These are phyloP conservation scores for Alectoris magna DNA, from an alignment of 2,797 vertebrate species.

Conservation along the genomic window DNA sequence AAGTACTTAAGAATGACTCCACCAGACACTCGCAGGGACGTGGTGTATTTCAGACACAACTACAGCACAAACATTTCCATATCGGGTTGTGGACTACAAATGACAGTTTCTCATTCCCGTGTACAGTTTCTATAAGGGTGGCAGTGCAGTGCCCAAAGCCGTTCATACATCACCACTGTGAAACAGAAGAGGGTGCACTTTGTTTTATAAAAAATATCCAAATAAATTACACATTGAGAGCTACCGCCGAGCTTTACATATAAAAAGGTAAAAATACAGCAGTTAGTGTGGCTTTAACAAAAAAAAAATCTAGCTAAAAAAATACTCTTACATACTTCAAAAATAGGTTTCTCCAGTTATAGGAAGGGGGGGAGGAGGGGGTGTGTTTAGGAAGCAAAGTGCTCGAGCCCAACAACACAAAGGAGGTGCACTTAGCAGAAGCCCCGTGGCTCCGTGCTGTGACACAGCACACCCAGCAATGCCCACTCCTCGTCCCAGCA, in stretches of 20 bases:
- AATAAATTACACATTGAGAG: slow-evolving; percentile 81
- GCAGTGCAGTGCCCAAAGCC: slow-evolving; percentile 60
- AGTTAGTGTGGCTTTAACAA: slow-evolving; percentile 66
- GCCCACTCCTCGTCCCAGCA: background rate
- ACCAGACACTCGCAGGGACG: background rate
- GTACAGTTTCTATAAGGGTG: slow-evolving; percentile 58
- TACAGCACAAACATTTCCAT: slow-evolving; percentile 13
- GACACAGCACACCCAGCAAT: fast-evolving
- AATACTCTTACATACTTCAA: slow-evolving; percentile 44
- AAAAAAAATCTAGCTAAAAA: slow-evolving; percentile 53
- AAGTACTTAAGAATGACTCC: background rate
- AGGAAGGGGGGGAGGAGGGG: background rate
- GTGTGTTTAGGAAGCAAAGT: background rate
- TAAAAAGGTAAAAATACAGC: slow-evolving; percentile 78
- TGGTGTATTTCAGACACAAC: slow-evolving; percentile 50
- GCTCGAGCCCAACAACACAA: background rate
- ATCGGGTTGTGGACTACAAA: slow-evolving; percentile 33
- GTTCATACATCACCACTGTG: slow-evolving; percentile 49
- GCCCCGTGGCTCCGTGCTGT: fast-evolving
- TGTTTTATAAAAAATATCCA: slow-evolving; percentile 36
- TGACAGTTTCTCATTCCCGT: slow-evolving; percentile 62
- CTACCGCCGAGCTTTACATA: slow-evolving; percentile 77
- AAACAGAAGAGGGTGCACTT: slow-evolving; percentile 65
- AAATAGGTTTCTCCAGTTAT: slow-evolving; percentile 62
- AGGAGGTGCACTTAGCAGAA: background rate